Evolutionary conservation across 1,140 invertebrate species (phyloP).

Genomic region (Stegodyphus dumicola): DNA sequence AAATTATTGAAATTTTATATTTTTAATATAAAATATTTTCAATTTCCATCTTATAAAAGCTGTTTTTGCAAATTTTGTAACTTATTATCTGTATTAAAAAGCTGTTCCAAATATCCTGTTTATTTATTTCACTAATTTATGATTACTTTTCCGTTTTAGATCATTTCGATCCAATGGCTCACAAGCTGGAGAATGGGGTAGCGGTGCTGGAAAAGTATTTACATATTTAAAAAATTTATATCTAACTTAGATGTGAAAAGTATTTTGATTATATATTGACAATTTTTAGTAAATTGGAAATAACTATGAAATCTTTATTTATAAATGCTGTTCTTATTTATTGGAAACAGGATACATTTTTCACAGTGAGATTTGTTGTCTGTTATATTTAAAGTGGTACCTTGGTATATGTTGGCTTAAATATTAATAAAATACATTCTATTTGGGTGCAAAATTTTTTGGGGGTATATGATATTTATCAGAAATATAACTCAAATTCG

Average conservation of each 20-base stretch:
- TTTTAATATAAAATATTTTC: no score
- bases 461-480: no score
- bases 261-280: not conserved
- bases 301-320: not conserved
- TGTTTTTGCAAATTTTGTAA: no score
- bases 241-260: not conserved
- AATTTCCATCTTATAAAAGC: no score
- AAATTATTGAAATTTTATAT: no score
- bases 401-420: not conserved
- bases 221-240: not conserved
- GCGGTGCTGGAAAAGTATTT: slow-evolving; percentile 48
- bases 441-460: no score
- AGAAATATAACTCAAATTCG: no score
- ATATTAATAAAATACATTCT: no score
- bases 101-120: no score
- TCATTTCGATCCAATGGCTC: slow-evolving; percentile 19
- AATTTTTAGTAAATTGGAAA: not conserved
- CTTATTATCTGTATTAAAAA: no score
- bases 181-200: slow-evolving; percentile 52
- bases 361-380: not conserved
- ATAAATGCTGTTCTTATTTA: no score
- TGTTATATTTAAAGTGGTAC: not conserved
- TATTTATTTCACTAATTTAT: no score
- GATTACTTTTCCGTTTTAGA: not conserved
- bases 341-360: not conserved